Percentiles rank a stretch among this genome's conserved stretches.
These are phyloP conservation scores for Telmatherina bonti DNA, from an alignment of 2,797 vertebrate species.

Conservation along the genomic window DNA sequence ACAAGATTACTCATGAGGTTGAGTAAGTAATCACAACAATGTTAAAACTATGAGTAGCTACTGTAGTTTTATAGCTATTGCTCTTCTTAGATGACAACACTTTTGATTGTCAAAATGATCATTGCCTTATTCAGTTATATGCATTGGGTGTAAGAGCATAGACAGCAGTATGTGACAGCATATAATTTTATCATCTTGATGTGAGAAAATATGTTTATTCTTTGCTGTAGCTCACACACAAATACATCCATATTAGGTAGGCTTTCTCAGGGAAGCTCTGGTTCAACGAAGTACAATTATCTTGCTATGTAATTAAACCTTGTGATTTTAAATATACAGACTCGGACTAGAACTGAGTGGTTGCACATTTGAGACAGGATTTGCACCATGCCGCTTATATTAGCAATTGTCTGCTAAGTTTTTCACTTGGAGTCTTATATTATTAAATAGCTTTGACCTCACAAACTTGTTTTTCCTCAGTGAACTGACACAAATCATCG, in stretches of 20 bases:
- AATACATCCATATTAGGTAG: background rate
- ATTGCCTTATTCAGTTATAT: background rate
- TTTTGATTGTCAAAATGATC: background rate
- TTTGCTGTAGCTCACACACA: no score
- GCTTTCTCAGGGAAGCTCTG: background rate
- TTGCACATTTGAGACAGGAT: background rate
- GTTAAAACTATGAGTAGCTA: background rate
- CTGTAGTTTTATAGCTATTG: background rate
- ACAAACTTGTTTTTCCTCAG: conserved; percentile 66
- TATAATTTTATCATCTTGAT: background rate
- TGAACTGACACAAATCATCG: conserved; percentile 95
- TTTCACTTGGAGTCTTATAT: background rate
- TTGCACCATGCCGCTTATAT: background rate
- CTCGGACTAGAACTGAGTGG: background rate
- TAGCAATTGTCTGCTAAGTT: background rate
- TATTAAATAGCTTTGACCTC: background rate
- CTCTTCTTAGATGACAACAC: background rate
- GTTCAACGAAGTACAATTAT: background rate
- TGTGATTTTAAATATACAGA: background rate
- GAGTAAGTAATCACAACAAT: conserved; percentile 86
- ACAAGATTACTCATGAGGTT: conserved; percentile 98
- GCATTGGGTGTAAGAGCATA: background rate
- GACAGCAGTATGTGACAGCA: background rate
- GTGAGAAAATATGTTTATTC: no score
- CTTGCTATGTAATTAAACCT: background rate